A percentile compares a stretch with the other conserved stretches of the same genome.
phyloP scores from a whole-genome alignment of 1,140 invertebrate genomes.

The Drosophila pseudoobscura region DNA sequence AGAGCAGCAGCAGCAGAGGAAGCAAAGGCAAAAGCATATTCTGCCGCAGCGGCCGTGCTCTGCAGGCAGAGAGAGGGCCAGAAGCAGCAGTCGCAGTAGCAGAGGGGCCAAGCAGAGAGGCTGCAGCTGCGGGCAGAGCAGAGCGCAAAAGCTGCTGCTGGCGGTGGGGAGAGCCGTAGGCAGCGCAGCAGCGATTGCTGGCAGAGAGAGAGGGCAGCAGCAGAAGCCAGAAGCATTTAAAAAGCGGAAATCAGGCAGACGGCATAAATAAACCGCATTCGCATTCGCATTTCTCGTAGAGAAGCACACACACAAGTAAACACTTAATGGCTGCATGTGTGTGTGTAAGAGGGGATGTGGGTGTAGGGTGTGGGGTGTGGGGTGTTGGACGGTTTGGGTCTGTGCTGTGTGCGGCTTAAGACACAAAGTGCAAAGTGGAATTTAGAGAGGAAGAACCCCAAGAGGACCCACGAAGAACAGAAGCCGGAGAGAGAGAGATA shows the following conservation, averaged over 20 bases:
- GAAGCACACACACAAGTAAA: constrained; percentile 26
- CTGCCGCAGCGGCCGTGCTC: no score
- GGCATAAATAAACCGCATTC: constrained; percentile 67
- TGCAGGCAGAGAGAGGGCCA: no score
- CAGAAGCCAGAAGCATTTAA: constrained; percentile 74
- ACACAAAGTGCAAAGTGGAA: no score
- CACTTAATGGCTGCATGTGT: constrained; percentile 19
- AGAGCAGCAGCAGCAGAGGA: no score
- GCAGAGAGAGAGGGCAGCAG: constrained; percentile 7
- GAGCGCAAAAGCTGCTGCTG: no score
- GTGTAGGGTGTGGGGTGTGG: not conserved
- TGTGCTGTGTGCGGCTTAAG: not conserved
- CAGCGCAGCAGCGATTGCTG: not conserved
- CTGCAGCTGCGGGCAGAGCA: not conserved
- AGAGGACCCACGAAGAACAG: not conserved
- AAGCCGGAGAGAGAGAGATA: constrained; percentile 18
- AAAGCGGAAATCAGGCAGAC: constrained; percentile 80
- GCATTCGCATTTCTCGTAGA: no score
- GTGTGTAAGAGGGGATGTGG: not conserved
- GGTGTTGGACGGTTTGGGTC: constrained; percentile 6
- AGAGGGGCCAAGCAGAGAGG: no score
- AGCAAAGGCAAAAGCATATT: no score
- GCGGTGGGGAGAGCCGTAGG: not conserved
- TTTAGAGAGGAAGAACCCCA: no score
- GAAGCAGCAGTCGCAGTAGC: constrained; percentile 9